phyloP scores from a whole-genome alignment of 2,888 invertebrate species.

The Drosophila diplacantha region DNA sequence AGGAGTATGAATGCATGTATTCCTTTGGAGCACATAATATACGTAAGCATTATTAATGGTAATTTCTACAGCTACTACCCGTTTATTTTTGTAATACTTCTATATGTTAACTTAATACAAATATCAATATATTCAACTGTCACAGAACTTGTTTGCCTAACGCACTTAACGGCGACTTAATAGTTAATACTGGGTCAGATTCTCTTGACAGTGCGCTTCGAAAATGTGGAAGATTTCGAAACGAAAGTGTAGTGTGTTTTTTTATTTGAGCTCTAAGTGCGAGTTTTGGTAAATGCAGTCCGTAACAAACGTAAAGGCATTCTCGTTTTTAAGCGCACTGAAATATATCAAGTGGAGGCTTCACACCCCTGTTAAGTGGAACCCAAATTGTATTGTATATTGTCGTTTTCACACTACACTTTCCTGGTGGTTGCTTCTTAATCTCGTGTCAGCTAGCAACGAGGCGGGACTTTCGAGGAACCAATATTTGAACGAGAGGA shows the following conservation, averaged over 20 bases:
- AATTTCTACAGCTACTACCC: slow-evolving; percentile 5
- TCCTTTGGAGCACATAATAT: slow-evolving; percentile 15
- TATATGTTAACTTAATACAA: slow-evolving; percentile 38
- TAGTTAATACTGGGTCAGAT: slow-evolving; percentile 36
- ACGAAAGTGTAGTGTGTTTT: not conserved
- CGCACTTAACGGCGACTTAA: slow-evolving; percentile 60
- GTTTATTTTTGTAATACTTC: not conserved
- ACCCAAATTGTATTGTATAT: slow-evolving; percentile 16
- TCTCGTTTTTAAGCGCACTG: slow-evolving; percentile 17
- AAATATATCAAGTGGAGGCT: not conserved
- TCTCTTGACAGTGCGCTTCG: slow-evolving; percentile 22
- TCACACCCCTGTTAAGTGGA: slow-evolving; percentile 5
- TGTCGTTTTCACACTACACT: slow-evolving; percentile 38
- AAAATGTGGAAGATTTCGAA: slow-evolving; percentile 2
- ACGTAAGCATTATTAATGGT: slow-evolving; percentile 6
- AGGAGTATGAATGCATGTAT: slow-evolving; percentile 1
- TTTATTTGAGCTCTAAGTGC: not conserved
- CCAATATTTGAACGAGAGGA: not conserved
- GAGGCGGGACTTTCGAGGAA: not conserved
- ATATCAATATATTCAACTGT: slow-evolving; percentile 43
- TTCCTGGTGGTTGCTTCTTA: slow-evolving; percentile 16
- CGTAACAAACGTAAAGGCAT: not conserved
- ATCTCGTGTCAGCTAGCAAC: not conserved
- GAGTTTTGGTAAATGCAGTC: not conserved
- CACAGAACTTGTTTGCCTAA: slow-evolving; percentile 63